Conservation (phyloP, 1,140 invertebrate species). For the Nomia melanderi region DNA sequence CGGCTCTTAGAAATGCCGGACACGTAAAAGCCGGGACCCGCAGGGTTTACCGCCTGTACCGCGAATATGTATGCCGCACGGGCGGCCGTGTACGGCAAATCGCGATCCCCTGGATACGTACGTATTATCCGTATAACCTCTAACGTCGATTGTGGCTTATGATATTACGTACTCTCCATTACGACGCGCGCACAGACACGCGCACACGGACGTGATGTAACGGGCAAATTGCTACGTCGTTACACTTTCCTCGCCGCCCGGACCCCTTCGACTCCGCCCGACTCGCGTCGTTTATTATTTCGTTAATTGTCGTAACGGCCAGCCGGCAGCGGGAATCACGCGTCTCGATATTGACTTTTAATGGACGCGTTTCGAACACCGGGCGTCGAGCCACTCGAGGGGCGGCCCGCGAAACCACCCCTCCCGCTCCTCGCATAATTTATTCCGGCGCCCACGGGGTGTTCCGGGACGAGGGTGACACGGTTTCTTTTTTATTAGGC, state of each 20-base stretch:
- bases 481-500: too few relatives aligned
- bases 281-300: constrained; percentile 44
- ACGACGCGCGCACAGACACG: constrained; percentile 12
- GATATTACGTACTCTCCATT: constrained; percentile 61
- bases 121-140: constrained; percentile 63
- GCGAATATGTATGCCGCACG: constrained; percentile 64
- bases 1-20: constrained; percentile 71
- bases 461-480: not conserved
- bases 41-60: constrained; percentile 69
- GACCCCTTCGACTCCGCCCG: too few relatives aligned
- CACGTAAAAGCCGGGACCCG: constrained; percentile 73
- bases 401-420: not conserved
- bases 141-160: constrained; percentile 64
- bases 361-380: constrained; percentile 2
- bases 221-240: constrained; percentile 62
- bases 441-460: not conserved
- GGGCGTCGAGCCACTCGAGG: not conserved
- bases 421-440: not conserved
- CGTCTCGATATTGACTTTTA: not conserved
- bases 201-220: constrained; percentile 35
- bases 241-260: constrained; percentile 49
- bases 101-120: constrained; percentile 66
- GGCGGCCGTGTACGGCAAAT: constrained; percentile 67
- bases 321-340: not conserved
- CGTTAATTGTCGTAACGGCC: constrained; percentile 19